Percentiles rank a stretch among this genome's conserved stretches.
Conservation (phyloP, 2,797 vertebrate species). For the Urosaurus nigricauda region DNA sequence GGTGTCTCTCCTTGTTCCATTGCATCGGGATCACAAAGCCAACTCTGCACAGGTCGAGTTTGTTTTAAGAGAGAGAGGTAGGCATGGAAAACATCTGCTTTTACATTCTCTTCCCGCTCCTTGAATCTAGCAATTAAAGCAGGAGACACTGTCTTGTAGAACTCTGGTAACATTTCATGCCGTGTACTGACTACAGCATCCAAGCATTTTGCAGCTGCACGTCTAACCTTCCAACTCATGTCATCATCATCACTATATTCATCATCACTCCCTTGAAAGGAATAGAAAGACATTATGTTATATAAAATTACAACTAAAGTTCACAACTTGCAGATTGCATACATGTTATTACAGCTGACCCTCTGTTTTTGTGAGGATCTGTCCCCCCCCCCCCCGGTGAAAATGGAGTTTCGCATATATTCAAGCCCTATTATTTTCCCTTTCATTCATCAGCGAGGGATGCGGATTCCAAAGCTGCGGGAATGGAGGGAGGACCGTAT, state of each 20-base stretch:
- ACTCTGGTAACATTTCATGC: conserved; percentile 98
- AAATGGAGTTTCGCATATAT: too few species aligned
- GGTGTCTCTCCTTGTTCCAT: conserved; percentile 99
- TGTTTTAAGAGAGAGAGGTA: conserved; percentile 98
- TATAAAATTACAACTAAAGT: conserved; percentile 56
- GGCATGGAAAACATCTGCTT: conserved; percentile 98
- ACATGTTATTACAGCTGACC: background rate
- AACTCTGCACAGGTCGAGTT: conserved; percentile 97
- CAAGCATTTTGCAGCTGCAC: conserved; percentile 96
- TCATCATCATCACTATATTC: conserved; percentile 99
- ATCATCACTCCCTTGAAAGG: conserved; percentile 90
- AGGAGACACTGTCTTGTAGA: conserved; percentile 97
- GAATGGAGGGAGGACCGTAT: background rate
- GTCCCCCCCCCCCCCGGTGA: too few species aligned
- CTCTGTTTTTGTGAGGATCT: too few species aligned
- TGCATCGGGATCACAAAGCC: conserved; percentile 96
- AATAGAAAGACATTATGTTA: conserved; percentile 53
- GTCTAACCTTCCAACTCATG: conserved; percentile 99
- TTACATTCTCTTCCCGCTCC: conserved; percentile 98
- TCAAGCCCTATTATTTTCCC: too few species aligned
- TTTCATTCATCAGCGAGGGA: too few species aligned
- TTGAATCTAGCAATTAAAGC: conserved; percentile 97
- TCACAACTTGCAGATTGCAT: conserved; percentile 36
- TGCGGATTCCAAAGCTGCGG: too few species aligned
- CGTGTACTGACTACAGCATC: conserved; percentile 97